Evolutionary conservation across 2,888 invertebrate species (phyloP).

Genomic region (Dione vanillae): DNA sequence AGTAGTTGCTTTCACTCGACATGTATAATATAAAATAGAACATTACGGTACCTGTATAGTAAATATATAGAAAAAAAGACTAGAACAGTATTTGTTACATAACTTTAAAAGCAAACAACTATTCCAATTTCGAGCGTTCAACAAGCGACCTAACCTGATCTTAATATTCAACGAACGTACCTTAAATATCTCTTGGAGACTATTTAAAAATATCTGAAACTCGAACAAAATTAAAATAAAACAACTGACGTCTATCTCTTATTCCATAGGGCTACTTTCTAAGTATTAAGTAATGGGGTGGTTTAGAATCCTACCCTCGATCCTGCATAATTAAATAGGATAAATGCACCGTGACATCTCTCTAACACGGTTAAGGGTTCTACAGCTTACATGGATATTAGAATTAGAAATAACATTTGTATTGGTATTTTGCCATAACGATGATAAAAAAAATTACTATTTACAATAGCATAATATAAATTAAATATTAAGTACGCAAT

Average conservation of each 20-base stretch:
- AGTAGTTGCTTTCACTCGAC: too few species aligned
- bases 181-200: neutral
- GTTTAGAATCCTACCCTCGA: conserved; percentile 23
- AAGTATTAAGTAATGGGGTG: conserved; percentile 15
- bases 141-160: too few species aligned
- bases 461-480: too few species aligned
- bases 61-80: too few species aligned
- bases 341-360: conserved; percentile 52
- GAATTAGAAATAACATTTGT: conserved; percentile 11
- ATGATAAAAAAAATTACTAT: too few species aligned
- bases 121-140: too few species aligned
- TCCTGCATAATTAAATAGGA: conserved; percentile 51
- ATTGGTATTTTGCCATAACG: too few species aligned
- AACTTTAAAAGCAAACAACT: too few species aligned
- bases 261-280: conserved; percentile 16
- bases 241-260: conserved; percentile 11
- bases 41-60: too few species aligned
- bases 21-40: too few species aligned
- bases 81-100: too few species aligned
- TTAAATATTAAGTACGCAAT: too few species aligned
- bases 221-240: conserved; percentile 3
- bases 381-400: conserved; percentile 28
- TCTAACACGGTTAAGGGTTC: conserved; percentile 43
- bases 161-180: conserved; percentile 15
- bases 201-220: conserved; percentile 23